Conservation (phyloP, 2,797 vertebrate genomes). For the Lates japonicus region DNA sequence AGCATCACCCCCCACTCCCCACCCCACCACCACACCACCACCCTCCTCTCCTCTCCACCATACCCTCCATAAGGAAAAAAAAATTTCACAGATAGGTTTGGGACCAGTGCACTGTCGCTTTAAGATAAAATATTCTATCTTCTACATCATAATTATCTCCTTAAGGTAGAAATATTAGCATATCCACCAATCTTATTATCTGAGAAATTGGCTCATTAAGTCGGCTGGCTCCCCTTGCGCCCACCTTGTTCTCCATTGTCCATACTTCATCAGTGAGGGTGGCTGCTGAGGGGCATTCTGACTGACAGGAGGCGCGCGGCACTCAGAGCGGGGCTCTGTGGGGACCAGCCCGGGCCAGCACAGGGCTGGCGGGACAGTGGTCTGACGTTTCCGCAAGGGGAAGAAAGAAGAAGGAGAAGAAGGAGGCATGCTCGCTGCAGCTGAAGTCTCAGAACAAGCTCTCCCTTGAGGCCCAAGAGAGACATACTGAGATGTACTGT, state of each 20-base stretch:
- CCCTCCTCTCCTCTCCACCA: slow-evolving; percentile 12
- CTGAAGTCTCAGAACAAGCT: slow-evolving; percentile 48
- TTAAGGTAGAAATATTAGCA: slow-evolving; percentile 93
- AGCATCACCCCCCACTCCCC: slow-evolving; percentile 37
- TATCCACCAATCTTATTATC: slow-evolving; percentile 92
- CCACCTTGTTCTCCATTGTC: slow-evolving; percentile 88
- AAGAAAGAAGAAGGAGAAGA: slow-evolving; percentile 36
- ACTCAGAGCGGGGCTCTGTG: slow-evolving; percentile 62
- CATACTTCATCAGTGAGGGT: slow-evolving; percentile 86
- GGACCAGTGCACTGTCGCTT: slow-evolving; percentile 85
- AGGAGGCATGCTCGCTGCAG: slow-evolving; percentile 43
- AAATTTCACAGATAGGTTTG: slow-evolving; percentile 74
- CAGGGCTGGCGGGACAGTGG: slow-evolving; percentile 50
- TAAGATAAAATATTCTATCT: slow-evolving; percentile 91
- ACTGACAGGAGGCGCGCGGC: slow-evolving; percentile 81
- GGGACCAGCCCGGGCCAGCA: slow-evolving; percentile 53
- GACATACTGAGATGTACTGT: slow-evolving; percentile 28
- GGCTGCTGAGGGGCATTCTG: slow-evolving; percentile 83
- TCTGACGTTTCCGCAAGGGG: slow-evolving; percentile 38
- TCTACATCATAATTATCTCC: slow-evolving; percentile 92
- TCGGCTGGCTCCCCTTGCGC: slow-evolving; percentile 86
- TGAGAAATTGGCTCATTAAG: slow-evolving; percentile 92
- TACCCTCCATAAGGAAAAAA: slow-evolving; percentile 47
- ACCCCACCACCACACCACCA: neutral
- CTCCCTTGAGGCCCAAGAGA: slow-evolving; percentile 33